Conservation (phyloP, 2,797 vertebrate species). For the Valencia hispanica region DNA sequence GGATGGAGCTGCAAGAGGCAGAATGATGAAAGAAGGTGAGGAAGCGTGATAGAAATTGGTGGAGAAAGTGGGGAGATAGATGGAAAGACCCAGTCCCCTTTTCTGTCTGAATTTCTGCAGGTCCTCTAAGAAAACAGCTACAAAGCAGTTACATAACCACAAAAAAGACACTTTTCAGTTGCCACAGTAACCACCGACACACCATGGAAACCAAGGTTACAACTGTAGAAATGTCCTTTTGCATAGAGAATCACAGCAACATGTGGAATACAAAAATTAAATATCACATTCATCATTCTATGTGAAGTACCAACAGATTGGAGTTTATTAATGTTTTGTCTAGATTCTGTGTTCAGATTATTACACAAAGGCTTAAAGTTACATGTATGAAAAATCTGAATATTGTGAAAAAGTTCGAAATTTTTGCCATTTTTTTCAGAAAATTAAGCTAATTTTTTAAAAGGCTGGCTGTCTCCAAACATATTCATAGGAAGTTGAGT, state of each 20-base stretch:
- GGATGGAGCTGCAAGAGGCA: slow-evolving; percentile 53
- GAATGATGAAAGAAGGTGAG: slow-evolving; percentile 62
- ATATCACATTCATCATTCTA: not conserved
- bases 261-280: slow-evolving; percentile 25
- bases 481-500: too few relatives aligned
- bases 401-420: too few relatives aligned
- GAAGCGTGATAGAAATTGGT: slow-evolving; percentile 41
- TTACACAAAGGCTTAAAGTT: too few relatives aligned
- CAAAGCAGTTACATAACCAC: slow-evolving; percentile 47
- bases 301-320: not conserved
- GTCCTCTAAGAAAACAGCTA: slow-evolving; percentile 40
- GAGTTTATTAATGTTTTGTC: not conserved
- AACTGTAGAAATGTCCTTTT: slow-evolving; percentile 40
- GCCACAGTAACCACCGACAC: slow-evolving; percentile 64
- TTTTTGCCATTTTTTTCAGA: too few relatives aligned
- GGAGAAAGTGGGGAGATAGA: slow-evolving; percentile 43
- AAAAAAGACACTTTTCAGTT: slow-evolving; percentile 61
- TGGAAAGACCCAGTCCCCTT: slow-evolving; percentile 40
- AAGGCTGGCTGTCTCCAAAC: too few relatives aligned
- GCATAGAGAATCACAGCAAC: slow-evolving; percentile 19
- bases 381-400: too few relatives aligned
- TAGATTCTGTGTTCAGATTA: slow-evolving; percentile 1
- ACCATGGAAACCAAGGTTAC: slow-evolving; percentile 69
- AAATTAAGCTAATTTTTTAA: too few relatives aligned
- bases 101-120: slow-evolving; percentile 46